Percentiles rank a stretch among this genome's conserved stretches.
These are phyloP conservation scores for Bombus turneri DNA, from an alignment of 1,140 invertebrate genomes.

Conservation along the genomic window DNA sequence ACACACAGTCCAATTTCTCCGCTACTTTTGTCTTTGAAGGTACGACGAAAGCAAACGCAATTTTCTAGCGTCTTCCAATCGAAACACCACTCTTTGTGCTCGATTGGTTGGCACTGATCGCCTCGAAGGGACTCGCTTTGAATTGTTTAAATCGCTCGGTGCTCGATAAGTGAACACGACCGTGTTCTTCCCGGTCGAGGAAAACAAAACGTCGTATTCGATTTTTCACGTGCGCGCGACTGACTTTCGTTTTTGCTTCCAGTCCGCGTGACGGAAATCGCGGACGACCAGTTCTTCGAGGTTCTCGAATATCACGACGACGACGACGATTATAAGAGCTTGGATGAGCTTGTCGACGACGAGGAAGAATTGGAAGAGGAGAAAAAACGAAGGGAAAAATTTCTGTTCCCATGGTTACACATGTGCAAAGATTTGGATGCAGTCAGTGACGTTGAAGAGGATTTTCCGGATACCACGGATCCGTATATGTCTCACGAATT, in stretches of 20 bases:
- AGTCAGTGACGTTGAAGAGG: slow-evolving; percentile 6
- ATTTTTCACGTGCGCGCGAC: slow-evolving; percentile 19
- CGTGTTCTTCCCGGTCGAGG: background rate
- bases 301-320: slow-evolving; percentile 2
- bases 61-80: too few relatives aligned
- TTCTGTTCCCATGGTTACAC: background rate
- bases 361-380: background rate
- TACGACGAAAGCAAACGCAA: background rate
- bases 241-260: slow-evolving; percentile 57
- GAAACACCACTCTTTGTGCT: background rate
- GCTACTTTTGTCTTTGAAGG: too few relatives aligned
- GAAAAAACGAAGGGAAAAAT: background rate
- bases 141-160: slow-evolving; percentile 14
- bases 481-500: slow-evolving; percentile 49
- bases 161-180: background rate
- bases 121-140: background rate
- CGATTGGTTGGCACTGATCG: background rate
- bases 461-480: slow-evolving; percentile 20
- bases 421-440: slow-evolving; percentile 3
- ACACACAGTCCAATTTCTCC: too few relatives aligned
- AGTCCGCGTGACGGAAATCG: slow-evolving; percentile 27
- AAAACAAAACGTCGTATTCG: slow-evolving; percentile 2
- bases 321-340: slow-evolving; percentile 36
- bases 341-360: background rate
- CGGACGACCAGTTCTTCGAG: background rate